Evolutionary conservation across 2,113 vertebrate species (phyloP).

Genomic region (Paradoxurus hermaphroditus): DNA sequence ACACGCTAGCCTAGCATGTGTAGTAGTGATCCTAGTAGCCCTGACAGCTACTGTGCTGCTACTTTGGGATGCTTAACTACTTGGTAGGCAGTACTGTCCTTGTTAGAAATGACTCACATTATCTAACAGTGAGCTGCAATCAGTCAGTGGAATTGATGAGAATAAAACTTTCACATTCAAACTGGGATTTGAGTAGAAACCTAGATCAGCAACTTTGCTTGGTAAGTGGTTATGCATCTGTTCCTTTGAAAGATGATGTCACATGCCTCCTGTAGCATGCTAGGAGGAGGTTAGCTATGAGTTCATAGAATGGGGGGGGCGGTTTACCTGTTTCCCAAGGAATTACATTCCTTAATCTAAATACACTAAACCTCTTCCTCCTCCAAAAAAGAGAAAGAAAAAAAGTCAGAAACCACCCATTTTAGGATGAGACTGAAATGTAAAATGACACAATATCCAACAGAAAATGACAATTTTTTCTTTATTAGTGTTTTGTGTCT

Average conservation of each 20-base stretch:
- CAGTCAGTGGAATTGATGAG: background rate
- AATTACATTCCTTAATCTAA: background rate
- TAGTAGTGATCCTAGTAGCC: background rate
- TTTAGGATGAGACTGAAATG: background rate
- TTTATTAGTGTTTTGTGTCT: background rate
- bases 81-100: background rate
- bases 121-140: background rate
- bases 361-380: background rate
- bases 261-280: background rate
- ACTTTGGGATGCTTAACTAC: background rate
- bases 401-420: background rate
- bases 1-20: background rate
- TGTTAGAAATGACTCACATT: background rate
- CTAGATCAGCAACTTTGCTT: background rate
- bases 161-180: background rate
- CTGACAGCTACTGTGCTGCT: background rate
- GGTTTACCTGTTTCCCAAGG: background rate
- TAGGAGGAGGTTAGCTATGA: background rate
- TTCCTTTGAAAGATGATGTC: constrained; percentile 4
- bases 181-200: background rate
- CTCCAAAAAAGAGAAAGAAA: background rate
- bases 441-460: background rate
- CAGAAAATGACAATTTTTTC: background rate
- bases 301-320: constrained; percentile 13
- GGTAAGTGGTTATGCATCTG: background rate